These are phyloP conservation scores for Gymnocypris eckloni DNA, from an alignment of 2,797 vertebrate species.

Conservation along the genomic window DNA sequence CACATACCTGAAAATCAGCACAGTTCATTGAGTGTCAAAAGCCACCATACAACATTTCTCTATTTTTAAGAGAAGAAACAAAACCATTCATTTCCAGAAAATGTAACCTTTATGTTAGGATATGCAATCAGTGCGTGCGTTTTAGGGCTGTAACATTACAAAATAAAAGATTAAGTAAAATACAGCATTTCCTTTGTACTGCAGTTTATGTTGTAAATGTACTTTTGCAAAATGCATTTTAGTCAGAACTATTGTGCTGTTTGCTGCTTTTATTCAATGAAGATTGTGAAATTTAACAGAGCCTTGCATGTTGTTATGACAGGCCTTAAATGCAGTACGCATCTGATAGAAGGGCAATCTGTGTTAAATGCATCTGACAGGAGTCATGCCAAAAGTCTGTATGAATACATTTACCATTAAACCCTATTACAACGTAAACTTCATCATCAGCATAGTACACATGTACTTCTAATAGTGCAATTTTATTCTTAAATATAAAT, in stretches of 20 bases:
- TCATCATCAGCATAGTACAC: neutral
- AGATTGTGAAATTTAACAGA: no score
- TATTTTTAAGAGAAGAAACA: neutral
- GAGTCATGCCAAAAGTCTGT: neutral
- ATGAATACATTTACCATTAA: neutral
- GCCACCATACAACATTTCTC: neutral
- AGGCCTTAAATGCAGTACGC: neutral
- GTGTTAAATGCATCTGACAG: neutral
- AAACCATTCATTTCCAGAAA: neutral
- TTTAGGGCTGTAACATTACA: neutral
- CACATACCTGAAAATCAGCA: conserved; percentile 83
- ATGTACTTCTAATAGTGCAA: neutral
- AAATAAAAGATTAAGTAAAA: no score
- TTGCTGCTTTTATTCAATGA: no score
- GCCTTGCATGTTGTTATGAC: neutral
- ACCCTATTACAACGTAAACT: no score
- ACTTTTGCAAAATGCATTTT: neutral
- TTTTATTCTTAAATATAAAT: neutral
- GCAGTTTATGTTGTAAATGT: neutral
- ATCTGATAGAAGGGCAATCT: neutral
- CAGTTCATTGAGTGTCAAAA: neutral
- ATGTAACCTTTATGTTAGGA: neutral
- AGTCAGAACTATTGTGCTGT: neutral
- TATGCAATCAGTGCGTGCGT: neutral
- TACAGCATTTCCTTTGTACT: neutral